A percentile compares a stretch with the other conserved stretches of the same genome.
These are phyloP conservation scores for Sciurus niger DNA, from an alignment of 2,113 vertebrate species.

Conservation along the genomic window DNA sequence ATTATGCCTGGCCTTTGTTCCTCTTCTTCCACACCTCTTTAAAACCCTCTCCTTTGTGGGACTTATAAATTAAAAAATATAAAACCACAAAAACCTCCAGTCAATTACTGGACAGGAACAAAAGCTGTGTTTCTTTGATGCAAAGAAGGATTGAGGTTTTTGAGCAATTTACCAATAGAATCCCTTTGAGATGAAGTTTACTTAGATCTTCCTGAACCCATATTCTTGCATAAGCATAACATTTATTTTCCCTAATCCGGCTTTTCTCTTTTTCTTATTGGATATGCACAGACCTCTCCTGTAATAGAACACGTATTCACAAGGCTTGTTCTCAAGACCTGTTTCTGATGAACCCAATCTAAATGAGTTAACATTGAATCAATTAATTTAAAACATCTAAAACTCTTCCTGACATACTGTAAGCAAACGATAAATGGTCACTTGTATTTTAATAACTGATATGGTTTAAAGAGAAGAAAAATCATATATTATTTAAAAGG, in stretches of 20 bases:
- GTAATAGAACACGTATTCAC: not conserved
- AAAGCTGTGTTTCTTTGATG: not conserved
- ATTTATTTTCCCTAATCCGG: not conserved
- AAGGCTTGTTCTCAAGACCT: not conserved
- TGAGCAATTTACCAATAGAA: not conserved
- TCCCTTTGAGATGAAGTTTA: not conserved
- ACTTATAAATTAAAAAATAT: not conserved
- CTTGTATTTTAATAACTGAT: slow-evolving; percentile 18
- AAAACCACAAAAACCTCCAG: not conserved
- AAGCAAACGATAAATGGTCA: not conserved
- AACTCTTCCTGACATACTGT: not conserved
- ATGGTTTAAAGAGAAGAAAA: not conserved
- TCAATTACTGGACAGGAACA: not conserved
- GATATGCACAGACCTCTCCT: not conserved
- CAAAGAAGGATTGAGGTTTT: not conserved
- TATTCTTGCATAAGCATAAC: not conserved
- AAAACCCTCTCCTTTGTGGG: not conserved
- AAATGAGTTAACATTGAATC: not conserved
- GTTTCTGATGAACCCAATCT: not conserved
- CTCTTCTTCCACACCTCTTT: not conserved
- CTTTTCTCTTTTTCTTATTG: not conserved
- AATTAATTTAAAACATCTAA: slow-evolving; percentile 17
- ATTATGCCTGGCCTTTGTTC: not conserved
- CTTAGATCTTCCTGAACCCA: not conserved
- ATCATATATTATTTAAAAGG: not conserved